Evolutionary conservation across 2,888 invertebrate genomes (phyloP), one percentile per base, ranked within the genome.

Genomic region (Drosophila fulvimacula): DNA sequence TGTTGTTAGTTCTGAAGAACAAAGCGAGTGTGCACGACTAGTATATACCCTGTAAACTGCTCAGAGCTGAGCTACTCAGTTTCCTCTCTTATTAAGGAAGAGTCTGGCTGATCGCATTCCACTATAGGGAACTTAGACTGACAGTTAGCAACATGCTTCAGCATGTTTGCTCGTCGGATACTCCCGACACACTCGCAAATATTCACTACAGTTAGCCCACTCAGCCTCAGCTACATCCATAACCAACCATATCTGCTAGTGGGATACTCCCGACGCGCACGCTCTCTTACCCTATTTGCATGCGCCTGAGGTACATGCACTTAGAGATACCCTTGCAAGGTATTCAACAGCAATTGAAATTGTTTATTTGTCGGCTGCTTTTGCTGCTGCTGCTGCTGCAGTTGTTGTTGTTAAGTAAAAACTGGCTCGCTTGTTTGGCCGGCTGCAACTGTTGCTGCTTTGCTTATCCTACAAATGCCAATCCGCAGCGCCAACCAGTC

Each of bases 391-490:
- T 70, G 64, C 59, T 59, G 51, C 59, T 59, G 53, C 49, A 30
- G 34, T 36, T 36, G 41, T 49, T 66, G 60, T 55, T 34, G 36
- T 36, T 52, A 21, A 34, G 53, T 49, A 58, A 71, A 61, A 56
- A 69, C 48, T 68, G 68, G 68, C 68, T 65, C 65, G 68, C 44
- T 63, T 46, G 57, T 38, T 67, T 58, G 71, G 44, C 56, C 63
- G 48, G 49, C 67, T 71, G 51, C 30, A 32, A 32, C 30, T 46
- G 52, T 27, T 6, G 55, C 24, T 52, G 53, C 44, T 19, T 17
- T 69, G 86, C 69, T 86, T 75, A 86, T 83, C 87, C 87, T 79
- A 72, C 83, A 89, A 83, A 83, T 89, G 83, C 83, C 83, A 82
- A 85, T 80, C 69, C 76, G 69, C 83, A 69, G 74, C 73, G 59